These are phyloP conservation scores for Trachymyrmex cornetzi DNA, from an alignment of 1,140 invertebrate genomes.

Conservation along the genomic window DNA sequence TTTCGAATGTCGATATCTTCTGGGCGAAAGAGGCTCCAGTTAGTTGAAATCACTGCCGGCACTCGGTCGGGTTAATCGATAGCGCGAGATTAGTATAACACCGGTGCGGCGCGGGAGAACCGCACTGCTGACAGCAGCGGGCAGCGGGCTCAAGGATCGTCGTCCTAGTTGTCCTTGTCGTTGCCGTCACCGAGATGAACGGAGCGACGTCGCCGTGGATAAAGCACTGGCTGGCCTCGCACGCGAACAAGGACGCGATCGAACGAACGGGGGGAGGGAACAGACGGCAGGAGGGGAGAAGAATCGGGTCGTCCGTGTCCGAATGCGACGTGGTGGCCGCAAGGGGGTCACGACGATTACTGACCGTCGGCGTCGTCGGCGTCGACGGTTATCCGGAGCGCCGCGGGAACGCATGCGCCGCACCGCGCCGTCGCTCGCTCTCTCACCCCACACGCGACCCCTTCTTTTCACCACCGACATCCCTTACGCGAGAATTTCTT, in stretches of 20 bases:
- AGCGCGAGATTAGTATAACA: constrained; percentile 79
- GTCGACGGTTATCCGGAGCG: constrained; percentile 71
- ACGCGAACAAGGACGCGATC: constrained; percentile 45
- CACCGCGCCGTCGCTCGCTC: constrained; percentile 19
- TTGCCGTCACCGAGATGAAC: background rate
- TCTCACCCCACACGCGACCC: constrained; percentile 56
- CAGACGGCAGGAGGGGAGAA: constrained; percentile 17
- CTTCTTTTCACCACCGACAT: constrained; percentile 75
- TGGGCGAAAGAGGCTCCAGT: background rate
- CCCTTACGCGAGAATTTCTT: constrained; percentile 72
- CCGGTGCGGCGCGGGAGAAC: constrained; percentile 60
- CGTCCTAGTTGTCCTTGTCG: constrained; percentile 8
- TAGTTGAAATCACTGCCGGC: constrained; percentile 73
- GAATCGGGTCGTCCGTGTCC: constrained; percentile 63
- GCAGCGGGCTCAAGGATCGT: constrained; percentile 1
- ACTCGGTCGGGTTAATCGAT: constrained; percentile 82
- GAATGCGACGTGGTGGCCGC: constrained; percentile 67
- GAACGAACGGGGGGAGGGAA: constrained; percentile 46
- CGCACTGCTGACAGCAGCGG: constrained; percentile 45
- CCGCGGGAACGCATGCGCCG: constrained; percentile 76
- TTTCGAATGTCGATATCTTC: background rate
- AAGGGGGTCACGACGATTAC: constrained; percentile 78
- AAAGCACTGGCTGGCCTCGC: constrained; percentile 35
- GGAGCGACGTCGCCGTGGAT: constrained; percentile 16
- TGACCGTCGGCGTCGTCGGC: constrained; percentile 73